Percentiles rank a stretch among this genome's conserved stretches.
Evolutionary conservation across 35 echinoderm and acorn worm genomes (phyloP).

Genomic region (Acanthaster planci): DNA sequence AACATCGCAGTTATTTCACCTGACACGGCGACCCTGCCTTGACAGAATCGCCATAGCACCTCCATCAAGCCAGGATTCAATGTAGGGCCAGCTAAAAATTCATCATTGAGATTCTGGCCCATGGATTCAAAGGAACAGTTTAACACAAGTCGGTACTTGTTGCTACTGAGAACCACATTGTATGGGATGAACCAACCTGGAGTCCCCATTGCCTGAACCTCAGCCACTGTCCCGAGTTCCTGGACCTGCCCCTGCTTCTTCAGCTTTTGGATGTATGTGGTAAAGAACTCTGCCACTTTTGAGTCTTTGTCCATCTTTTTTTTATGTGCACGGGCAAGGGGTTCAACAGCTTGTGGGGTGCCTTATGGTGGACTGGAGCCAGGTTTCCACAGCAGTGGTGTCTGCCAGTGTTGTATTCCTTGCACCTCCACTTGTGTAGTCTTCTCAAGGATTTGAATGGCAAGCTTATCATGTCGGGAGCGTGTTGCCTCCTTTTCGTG

Average conservation of each 20-base stretch:
- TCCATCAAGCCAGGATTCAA: not conserved
- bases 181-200: not conserved
- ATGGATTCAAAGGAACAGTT: not conserved
- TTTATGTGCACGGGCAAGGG: not conserved
- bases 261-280: not conserved
- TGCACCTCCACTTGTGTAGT: too few relatives aligned
- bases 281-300: not conserved
- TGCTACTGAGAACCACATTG: not conserved
- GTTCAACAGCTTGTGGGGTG: not conserved
- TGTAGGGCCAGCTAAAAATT: not conserved
- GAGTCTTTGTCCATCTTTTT: not conserved
- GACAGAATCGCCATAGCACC: conserved; percentile 39
- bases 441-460: too few relatives aligned
- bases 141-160: not conserved
- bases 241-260: not conserved
- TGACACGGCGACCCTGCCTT: conserved; percentile 1
- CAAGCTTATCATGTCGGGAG: too few relatives aligned
- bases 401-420: too few relatives aligned
- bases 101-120: not conserved
- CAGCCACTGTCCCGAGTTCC: not conserved
- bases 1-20: conserved; percentile 48
- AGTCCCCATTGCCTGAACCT: not conserved
- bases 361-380: not conserved
- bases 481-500: too few relatives aligned
- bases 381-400: too few relatives aligned